These are phyloP conservation scores for Asteroscopus sphinx DNA, from an alignment of 2,888 invertebrate genomes.

Conservation along the genomic window DNA sequence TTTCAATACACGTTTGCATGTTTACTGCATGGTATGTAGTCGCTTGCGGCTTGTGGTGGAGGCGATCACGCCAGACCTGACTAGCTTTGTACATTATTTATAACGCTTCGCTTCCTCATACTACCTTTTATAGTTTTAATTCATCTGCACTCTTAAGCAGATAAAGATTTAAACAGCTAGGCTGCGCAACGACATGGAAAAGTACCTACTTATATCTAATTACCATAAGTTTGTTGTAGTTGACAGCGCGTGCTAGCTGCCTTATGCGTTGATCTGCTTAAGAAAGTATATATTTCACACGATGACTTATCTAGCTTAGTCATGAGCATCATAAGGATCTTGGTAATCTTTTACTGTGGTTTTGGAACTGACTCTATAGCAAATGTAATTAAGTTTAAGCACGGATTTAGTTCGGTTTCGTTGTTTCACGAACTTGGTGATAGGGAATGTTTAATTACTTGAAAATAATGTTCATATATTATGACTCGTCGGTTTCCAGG, in stretches of 20 bases:
- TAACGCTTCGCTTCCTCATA: constrained; percentile 47
- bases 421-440: constrained; percentile 34
- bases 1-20: constrained; percentile 77
- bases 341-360: constrained; percentile 30
- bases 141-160: constrained; percentile 9
- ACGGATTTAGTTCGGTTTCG: constrained; percentile 6
- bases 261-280: constrained; percentile 18
- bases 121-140: constrained; percentile 9
- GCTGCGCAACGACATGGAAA: too few relatives aligned
- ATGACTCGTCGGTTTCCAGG: constrained; percentile 69
- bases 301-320: constrained; percentile 7
- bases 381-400: constrained; percentile 22
- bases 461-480: constrained; percentile 4
- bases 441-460: neutral
- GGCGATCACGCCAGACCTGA: constrained; percentile 16
- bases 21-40: constrained; percentile 53
- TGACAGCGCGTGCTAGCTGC: neutral
- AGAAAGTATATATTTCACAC: constrained; percentile 9
- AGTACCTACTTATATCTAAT: too few relatives aligned
- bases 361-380: constrained; percentile 22
- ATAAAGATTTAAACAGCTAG: constrained; percentile 6
- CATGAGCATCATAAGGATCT: constrained; percentile 12
- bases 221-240: neutral
- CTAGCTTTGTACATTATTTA: constrained; percentile 27
- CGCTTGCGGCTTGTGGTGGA: constrained; percentile 42